Evolutionary conservation across 2,113 vertebrate genomes (phyloP).

Genomic region (Mustela nigripes): DNA sequence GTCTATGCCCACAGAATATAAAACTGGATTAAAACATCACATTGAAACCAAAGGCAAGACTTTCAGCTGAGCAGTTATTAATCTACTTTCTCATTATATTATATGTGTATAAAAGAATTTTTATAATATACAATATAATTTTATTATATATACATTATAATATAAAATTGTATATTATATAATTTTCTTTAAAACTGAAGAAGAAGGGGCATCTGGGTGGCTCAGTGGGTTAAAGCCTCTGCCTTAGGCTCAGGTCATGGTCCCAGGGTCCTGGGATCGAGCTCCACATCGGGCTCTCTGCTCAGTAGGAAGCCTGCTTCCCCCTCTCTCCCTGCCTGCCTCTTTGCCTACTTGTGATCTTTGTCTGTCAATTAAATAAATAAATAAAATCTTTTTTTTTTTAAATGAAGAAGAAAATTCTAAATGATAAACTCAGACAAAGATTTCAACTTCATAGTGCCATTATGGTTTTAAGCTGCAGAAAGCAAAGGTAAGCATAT

Average conservation of each 20-base stretch:
- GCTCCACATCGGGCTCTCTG: too few relatives aligned
- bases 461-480: not conserved
- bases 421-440: conserved; percentile 16
- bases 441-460: conserved; percentile 4
- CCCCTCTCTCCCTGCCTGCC: too few relatives aligned
- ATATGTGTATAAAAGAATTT: not conserved
- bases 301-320: too few relatives aligned
- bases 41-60: conserved; percentile 3
- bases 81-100: not conserved
- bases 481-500: conserved; percentile 21
- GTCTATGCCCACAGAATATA: not conserved
- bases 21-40: not conserved
- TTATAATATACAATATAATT: not conserved
- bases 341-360: too few relatives aligned
- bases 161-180: not conserved
- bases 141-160: not conserved
- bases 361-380: too few relatives aligned
- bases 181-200: conserved; percentile 29
- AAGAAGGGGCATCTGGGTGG: not conserved
- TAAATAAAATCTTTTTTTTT: too few relatives aligned
- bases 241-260: too few relatives aligned
- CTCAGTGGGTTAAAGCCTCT: too few relatives aligned
- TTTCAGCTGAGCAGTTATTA: not conserved
- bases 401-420: not conserved
- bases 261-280: too few relatives aligned